Evolutionary conservation across 2,888 invertebrate genomes (phyloP), one percentile per base, ranked within the genome.

Genomic region (Dolichomitus sp.): DNA sequence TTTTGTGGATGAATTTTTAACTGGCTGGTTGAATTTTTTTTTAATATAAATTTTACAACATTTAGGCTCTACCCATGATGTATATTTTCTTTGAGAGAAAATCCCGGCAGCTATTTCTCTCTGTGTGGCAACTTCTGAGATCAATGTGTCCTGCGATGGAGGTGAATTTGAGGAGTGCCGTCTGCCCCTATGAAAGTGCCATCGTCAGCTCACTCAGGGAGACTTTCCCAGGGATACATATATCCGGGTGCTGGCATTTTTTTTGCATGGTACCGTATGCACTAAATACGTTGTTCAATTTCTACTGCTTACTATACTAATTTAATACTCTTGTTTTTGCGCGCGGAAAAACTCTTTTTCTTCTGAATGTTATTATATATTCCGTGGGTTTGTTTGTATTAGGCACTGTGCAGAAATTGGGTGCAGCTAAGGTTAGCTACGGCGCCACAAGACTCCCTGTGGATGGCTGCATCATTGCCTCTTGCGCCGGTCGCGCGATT

Each of bases 201-300:
- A 14, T 73, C 6, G 48, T 63, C 19, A 40, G 50, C 33, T 63
- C 73, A 30, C 12, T 73, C 11, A 48, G 50, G 33, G 37, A 50
- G 37, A 37, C 48, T 17, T 61, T 61, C 33, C 33, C 59, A 45
- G 12, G 17, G 45, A 45, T 73, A 5, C n/a, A 33, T 30, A 27
- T 73, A 27, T 19, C 12, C 1, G 72, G 72, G 33, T 73, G 72
- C 33, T 73, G 48, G 61, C 59, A 45, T 33, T 73, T 50, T n/a
- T 61, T 61, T 30, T 61, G 59, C 30, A 45, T 30, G 50, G 61
- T 73, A 48, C 11, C 54, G 11, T 23, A 54, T 19, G 12, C 54
- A n/a, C 11, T 27, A 54, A 2, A 54, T 23, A 54, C 11, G 12
- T 23, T 27, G 19, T 23, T 54, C 27, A 19, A 54, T 54, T 19